Base-by-base conservation (phyloP, 2,113 vertebrate genomes). In the Cichladusa arquata region DNA sequence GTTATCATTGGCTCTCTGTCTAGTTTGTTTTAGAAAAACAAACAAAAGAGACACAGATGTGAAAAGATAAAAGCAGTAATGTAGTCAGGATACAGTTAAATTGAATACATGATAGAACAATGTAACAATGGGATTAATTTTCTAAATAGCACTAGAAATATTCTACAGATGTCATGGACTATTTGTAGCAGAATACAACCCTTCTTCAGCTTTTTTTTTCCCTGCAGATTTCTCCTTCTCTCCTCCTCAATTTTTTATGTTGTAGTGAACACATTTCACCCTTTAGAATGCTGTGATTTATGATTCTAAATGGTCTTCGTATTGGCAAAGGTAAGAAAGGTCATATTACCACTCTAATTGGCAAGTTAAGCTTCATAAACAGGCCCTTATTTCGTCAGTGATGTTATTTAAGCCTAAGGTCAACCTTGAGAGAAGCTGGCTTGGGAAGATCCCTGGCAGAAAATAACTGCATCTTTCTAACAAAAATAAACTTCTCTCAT, bases 351-450 rank as follows among this genome's bases (percentile, higher is more conserved):
- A 54, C 38, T 61, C 90, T 66, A 93, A 92, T 34, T 76, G 58
- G 89, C 89, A 95, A 82, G 57, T 53, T 84, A 72, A 74, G 28
- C n/a, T 61, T 65, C 70, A 61, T 60, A 87, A 79, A 72, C 12
- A 76, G 42, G 36, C 33, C 54, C 50, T 61, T 85, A 87, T 82
- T 85, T 94, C 69, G 81, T 67, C 70, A 89, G 50, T 34, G 50
- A 44, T 92, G 89, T 95, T 89, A 91, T 92, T 95, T 95, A 97
- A 97, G 42, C 66, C 57, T 87, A 61, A 95, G 87, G 89, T 90
- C 91, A 93, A 45, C 57, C 70, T 38, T 64, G 62, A 84, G 34
- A 85, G 31, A 91, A 65, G n/a, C 23, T 77, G 57, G 72, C 45
- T 79, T 74, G 13, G 44, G 45, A 87, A 91, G 85, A 76, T 34